A percentile compares a stretch with the other conserved stretches of the same genome.
Evolutionary conservation across 2,797 vertebrate species (phyloP).

Genomic region (Scomberomorus guttatus): DNA sequence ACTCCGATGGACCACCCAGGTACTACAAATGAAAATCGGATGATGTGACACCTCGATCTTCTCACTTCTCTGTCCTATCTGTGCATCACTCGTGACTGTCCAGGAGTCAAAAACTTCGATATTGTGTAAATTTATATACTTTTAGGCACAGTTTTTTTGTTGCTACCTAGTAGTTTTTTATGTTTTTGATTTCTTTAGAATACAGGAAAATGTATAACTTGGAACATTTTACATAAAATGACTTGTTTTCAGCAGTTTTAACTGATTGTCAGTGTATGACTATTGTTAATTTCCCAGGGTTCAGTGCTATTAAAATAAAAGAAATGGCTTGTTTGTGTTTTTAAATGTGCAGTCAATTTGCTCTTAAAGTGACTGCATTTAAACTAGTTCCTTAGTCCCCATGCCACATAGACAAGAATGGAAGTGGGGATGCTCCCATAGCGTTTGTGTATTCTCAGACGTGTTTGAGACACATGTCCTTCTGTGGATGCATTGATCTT

Average conservation of each 20-base stretch:
- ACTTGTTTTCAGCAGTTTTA: slow-evolving; percentile 15
- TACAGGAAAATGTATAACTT: not conserved
- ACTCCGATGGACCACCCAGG: slow-evolving; percentile 61
- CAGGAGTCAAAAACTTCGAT: slow-evolving; percentile 9
- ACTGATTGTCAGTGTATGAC: not conserved
- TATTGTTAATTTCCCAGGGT: slow-evolving; percentile 9
- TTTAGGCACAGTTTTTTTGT: not conserved
- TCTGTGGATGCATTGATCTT: not conserved
- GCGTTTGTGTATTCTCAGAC: not conserved
- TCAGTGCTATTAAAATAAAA: slow-evolving; percentile 54
- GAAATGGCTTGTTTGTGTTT: not conserved
- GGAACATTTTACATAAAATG: slow-evolving; percentile 18
- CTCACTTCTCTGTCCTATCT: slow-evolving; percentile 1
- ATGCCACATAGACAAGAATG: not conserved
- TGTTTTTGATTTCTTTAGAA: not conserved
- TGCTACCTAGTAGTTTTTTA: slow-evolving; percentile 4
- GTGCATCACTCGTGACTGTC: not conserved
- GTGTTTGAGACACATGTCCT: not conserved
- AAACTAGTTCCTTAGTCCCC: not conserved
- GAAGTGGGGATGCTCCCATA: not conserved
- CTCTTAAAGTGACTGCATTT: not conserved
- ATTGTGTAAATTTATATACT: slow-evolving; percentile 8
- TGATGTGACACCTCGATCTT: not conserved
- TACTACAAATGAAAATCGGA: slow-evolving; percentile 78
- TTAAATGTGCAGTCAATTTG: not conserved